Base-by-base conservation (phyloP, 2,113 vertebrate genomes). In the Rhinolophus sinicus region DNA sequence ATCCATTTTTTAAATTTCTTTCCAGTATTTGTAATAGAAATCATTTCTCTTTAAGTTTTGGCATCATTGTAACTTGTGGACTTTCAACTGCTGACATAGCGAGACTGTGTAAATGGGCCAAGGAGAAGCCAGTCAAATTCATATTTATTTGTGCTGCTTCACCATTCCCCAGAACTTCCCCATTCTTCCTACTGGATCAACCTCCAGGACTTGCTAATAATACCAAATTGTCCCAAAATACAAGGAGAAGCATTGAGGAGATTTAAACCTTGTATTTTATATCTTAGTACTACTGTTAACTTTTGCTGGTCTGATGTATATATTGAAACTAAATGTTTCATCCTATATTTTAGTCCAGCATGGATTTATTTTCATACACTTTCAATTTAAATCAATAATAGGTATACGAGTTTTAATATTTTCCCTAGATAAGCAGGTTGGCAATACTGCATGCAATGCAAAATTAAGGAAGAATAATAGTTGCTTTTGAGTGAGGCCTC, bases 341-440 rank as follows among this genome's bases (percentile, higher is more conserved):
- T 73, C 26, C 21, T 35, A 4, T 47, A 84, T 72, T 93, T 96
- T 5, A 94, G 64, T 54, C 12, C 47, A 30, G 15, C n/a, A 38
- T 56, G 40, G n/a, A 77, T 69, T 97, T 73, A 65, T 81, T 92
- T 82, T 89, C 26, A 87, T 88, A 73, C 13, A 50, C 26, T 73
- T 81, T 81, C 33, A 28, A 50, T 28, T 82, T 93, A 90, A 95
- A 90, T 90, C 58, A 93, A 73, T n/a, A 22, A 78, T 19, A 54
- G 8, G 19, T 73, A 47, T 11, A 52, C 87, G 83, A 58, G 5
- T n/a, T 91, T 75, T 82, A 92, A n/a, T 38, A 28, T 2, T 6
- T 67, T 44, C 9, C 24, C 35, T 78, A n/a, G 22, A 89, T 38
- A 75, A 44, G 14, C 38, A 65, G 16, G 7, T 77, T 90, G 67